phyloP scores from a whole-genome alignment of 2,113 vertebrate genomes.

The Antennarius striatus region DNA sequence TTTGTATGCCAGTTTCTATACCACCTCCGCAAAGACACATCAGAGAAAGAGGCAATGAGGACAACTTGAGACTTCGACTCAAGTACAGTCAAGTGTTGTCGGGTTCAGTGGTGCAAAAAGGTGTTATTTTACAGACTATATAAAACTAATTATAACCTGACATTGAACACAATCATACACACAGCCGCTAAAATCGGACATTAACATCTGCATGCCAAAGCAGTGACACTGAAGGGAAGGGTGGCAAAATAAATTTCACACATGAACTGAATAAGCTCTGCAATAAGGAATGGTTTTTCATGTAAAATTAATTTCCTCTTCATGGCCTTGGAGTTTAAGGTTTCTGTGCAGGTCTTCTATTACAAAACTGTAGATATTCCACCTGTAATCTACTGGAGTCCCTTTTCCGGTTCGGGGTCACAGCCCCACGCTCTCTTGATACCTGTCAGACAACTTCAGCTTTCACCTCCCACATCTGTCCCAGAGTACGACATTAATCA shows the following conservation, averaged over 20 bases:
- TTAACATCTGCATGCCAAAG: too few species aligned
- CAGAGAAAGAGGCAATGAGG: constrained; percentile 14
- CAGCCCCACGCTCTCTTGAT: too few species aligned
- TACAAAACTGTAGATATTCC: too few species aligned
- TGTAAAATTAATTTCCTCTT: not conserved
- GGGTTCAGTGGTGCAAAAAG: not conserved
- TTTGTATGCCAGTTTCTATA: constrained; percentile 43
- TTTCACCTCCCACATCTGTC: too few species aligned
- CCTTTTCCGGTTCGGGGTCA: too few species aligned
- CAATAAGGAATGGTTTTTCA: not conserved
- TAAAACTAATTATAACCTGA: too few species aligned
- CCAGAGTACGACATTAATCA: too few species aligned
- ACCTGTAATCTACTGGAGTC: too few species aligned
- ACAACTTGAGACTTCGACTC: constrained; percentile 27
- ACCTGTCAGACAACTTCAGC: too few species aligned
- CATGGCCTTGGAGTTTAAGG: too few species aligned
- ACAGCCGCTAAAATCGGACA: too few species aligned
- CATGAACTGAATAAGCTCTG: not conserved
- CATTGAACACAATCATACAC: too few species aligned
- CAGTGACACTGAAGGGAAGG: not conserved
- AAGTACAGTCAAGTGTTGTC: not conserved
- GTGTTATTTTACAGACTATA: not conserved
- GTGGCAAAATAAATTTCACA: not conserved
- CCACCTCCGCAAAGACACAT: constrained; percentile 36
- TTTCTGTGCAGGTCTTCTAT: not conserved